These are phyloP conservation scores for Sebastes aleutianus DNA, from an alignment of 2,797 vertebrate species.

Conservation along the genomic window DNA sequence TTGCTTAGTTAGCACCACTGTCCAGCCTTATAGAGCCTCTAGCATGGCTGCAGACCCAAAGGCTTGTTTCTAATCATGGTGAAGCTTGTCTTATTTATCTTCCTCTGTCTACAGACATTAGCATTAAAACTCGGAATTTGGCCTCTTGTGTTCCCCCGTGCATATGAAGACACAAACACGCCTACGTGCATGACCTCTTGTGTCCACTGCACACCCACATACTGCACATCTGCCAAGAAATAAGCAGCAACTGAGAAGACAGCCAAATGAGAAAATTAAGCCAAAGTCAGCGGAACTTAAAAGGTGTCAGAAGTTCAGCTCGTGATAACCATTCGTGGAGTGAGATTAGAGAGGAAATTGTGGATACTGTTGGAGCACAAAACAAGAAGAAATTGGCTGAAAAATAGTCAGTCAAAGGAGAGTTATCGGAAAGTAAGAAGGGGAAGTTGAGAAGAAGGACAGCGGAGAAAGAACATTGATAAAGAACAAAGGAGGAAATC, in stretches of 20 bases:
- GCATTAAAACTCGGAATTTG: constrained; percentile 19
- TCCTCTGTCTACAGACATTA: constrained; percentile 13
- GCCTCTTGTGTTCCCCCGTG: background rate
- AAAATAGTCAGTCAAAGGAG: background rate
- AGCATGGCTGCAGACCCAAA: no score
- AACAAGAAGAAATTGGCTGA: background rate
- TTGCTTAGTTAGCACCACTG: background rate
- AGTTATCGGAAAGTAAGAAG: background rate
- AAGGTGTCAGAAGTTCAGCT: constrained; percentile 4
- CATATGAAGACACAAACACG: constrained; percentile 15
- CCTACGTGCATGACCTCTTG: constrained; percentile 21
- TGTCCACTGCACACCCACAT: constrained; percentile 28
- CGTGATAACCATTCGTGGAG: constrained; percentile 9
- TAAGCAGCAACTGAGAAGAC: constrained; percentile 9
- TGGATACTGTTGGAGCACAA: background rate
- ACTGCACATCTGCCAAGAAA: constrained; percentile 18
- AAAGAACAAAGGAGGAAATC: constrained; percentile 49
- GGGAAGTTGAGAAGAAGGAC: constrained; percentile 2
- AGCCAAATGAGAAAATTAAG: constrained; percentile 31
- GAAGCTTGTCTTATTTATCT: background rate
- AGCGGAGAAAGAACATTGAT: constrained; percentile 5
- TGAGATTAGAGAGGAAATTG: constrained; percentile 7
- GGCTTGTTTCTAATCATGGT: background rate
- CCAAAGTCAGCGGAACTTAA: constrained; percentile 21
- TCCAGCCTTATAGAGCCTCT: background rate